Base-by-base conservation (phyloP, 1,140 invertebrate genomes). In the Maconellicoccus hirsutus region DNA sequence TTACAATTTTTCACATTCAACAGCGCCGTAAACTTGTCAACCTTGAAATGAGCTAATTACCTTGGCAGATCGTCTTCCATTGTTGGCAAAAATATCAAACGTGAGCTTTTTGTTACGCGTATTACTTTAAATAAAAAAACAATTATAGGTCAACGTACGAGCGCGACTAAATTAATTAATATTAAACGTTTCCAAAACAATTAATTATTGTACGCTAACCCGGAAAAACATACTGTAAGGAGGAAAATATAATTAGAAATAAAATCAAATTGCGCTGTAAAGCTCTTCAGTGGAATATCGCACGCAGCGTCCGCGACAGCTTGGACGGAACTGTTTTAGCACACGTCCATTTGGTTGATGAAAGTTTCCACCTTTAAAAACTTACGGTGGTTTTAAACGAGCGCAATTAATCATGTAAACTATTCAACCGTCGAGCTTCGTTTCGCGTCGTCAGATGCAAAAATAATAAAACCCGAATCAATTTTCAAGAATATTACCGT, bases 381-480 rank as follows among this genome's bases (percentile, higher is more conserved):
- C 16, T 66, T 22, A 59, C 61, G 25, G 19, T 8, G 22, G 10
- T 26, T 14, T 25, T 66, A 66, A 66, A 66, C 61, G 61, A 66
- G 61, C 8, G 61, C 61, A 66, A 66, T 66, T 66, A 66, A 66
- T 66, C 61, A 66, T 66, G 61, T 66, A 26, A 26, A 66, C 61
- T 23, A 66, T 66, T 26, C 42, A 52, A 52, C 6, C 42, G 42
- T 52, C 42, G n/a, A 16, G 6, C 2, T 52, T 52, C 16, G 6
- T 14, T 16, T 16, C 42, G 42, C 42, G 29, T 52, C 42, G 42
- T 52, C 42, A 52, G 42, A 52, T 52, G 42, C 42, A 66, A 66
- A 66, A 66, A 26, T 66, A 66, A 26, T 25, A 66, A 66, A 66
- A 66, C 61, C 61, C 61, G 61, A 66, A 66, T 66, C 61, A 66